Base-by-base conservation (phyloP, 2,113 vertebrate species). In the Vidua chalybeata region DNA sequence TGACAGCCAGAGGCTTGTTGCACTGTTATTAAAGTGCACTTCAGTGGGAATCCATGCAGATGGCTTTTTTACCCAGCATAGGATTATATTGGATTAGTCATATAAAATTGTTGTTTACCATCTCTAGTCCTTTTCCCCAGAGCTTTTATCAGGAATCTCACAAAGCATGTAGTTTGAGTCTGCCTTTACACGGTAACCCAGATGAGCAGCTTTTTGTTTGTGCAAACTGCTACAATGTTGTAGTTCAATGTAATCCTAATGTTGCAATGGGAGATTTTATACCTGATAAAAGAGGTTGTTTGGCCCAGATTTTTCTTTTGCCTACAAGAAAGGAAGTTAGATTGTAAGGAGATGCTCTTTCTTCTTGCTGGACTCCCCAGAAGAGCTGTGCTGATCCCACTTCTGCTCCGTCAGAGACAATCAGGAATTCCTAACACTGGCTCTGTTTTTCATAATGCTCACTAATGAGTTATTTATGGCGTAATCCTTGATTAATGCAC, bases 21-120 rank as follows among this genome's bases (percentile, higher is more conserved):
- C 0, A 4, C 76, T 96, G 88, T 81, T 94, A 90, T 62, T 96
- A 87, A 91, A 93, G 85, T 48, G 78, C 68, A 68, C 33, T 90
- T 92, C 52, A 46, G 35, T 67, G 72, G 71, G 61, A 94, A 92
- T 80, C 87, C n/a, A 20, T 46, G 84, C 85, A 94, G 90, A 92
- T 96, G 76, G 79, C 63, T 79, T 90, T 95, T 93, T 94, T 66
- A 71, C 69, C 66, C 76, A 87, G 76, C 80, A 78, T 46, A 93
- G 83, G 87, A 96, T 96, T 96, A 94, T 80, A 88, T 41, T 91
- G 92, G 87, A 95, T 96, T 95, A 94, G 76, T 96, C 94, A 93
- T 78, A 78, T 61, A 78, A 87, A 97, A 96, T 95, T 90, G 75
- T 83, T 96, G 86, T 91, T 96, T 96, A 95, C 72, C 22, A 43